phyloP scores from a whole-genome alignment of 1,140 invertebrate species.

The Plodia interpunctella region DNA sequence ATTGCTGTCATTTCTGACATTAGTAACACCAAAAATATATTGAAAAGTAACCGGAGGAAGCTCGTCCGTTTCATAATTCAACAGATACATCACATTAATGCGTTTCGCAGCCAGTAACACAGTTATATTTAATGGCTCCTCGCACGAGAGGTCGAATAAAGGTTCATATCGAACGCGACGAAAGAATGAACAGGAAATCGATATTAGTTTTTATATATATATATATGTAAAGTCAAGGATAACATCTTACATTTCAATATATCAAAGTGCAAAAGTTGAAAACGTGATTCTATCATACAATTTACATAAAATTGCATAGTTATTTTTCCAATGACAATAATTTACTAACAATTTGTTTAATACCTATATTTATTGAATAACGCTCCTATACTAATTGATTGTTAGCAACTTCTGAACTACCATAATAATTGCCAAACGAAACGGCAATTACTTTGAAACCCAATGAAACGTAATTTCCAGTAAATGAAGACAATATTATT shows the following conservation, averaged over 20 bases:
- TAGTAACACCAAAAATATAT: not conserved
- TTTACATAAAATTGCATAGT: too few relatives aligned
- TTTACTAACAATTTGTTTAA: too few relatives aligned
- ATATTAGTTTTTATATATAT: too few relatives aligned
- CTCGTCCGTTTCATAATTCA: not conserved
- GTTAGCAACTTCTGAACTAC: too few relatives aligned
- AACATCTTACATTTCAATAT: too few relatives aligned
- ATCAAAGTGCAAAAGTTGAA: too few relatives aligned
- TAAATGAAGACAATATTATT: not conserved
- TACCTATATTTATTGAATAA: too few relatives aligned
- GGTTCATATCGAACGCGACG: not conserved
- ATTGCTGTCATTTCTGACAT: not conserved
- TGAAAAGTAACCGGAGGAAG: not conserved
- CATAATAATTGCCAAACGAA: too few relatives aligned
- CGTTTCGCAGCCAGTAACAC: not conserved
- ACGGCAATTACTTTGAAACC: not conserved
- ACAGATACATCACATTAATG: not conserved
- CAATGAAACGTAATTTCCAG: not conserved
- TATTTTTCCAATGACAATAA: too few relatives aligned
- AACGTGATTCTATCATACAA: too few relatives aligned
- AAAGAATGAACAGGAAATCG: not conserved
- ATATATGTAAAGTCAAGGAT: not conserved
- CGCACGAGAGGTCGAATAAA: constrained; percentile 3
- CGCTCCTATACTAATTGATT: too few relatives aligned
- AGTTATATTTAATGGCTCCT: not conserved